Conservation (phyloP, 2,888 invertebrate species). For the Heliconius ismenius region DNA sequence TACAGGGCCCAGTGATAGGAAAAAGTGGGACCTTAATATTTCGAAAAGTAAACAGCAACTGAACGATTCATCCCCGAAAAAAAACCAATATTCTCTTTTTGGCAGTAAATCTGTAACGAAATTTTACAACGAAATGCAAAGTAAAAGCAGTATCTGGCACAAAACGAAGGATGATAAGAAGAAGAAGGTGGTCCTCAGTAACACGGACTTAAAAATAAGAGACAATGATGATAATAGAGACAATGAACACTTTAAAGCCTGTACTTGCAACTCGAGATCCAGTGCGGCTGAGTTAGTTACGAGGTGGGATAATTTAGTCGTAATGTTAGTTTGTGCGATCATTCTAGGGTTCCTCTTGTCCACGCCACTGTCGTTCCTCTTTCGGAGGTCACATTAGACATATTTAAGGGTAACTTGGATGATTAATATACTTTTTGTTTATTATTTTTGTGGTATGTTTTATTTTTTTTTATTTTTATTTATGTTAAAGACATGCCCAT, state of each 20-base stretch:
- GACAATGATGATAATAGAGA: neutral
- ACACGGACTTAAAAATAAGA: constrained; percentile 27
- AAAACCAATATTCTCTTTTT: neutral
- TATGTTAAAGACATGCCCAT: neutral
- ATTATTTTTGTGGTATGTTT: constrained; percentile 41
- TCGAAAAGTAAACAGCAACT: constrained; percentile 13
- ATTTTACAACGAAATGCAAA: constrained; percentile 9
- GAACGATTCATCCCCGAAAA: neutral
- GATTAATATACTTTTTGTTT: constrained; percentile 40
- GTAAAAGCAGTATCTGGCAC: constrained; percentile 21
- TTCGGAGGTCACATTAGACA: constrained; percentile 45
- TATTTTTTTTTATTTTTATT: constrained; percentile 38
- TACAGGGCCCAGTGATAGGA: constrained; percentile 10
- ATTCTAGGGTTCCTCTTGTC: constrained; percentile 53
- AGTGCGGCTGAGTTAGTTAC: constrained; percentile 27
- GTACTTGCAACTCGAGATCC: neutral
- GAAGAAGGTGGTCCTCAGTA: constrained; percentile 35
- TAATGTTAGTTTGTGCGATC: constrained; percentile 51
- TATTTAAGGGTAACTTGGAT: constrained; percentile 54
- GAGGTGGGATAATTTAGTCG: constrained; percentile 51
- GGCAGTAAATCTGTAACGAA: constrained; percentile 3
- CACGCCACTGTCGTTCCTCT: constrained; percentile 49
- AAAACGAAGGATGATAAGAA: constrained; percentile 35
- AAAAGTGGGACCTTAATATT: constrained; percentile 25
- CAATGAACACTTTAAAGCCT: constrained; percentile 16